Evolutionary conservation across 2,113 vertebrate genomes (phyloP).

Genomic region (Microtus ochrogaster): DNA sequence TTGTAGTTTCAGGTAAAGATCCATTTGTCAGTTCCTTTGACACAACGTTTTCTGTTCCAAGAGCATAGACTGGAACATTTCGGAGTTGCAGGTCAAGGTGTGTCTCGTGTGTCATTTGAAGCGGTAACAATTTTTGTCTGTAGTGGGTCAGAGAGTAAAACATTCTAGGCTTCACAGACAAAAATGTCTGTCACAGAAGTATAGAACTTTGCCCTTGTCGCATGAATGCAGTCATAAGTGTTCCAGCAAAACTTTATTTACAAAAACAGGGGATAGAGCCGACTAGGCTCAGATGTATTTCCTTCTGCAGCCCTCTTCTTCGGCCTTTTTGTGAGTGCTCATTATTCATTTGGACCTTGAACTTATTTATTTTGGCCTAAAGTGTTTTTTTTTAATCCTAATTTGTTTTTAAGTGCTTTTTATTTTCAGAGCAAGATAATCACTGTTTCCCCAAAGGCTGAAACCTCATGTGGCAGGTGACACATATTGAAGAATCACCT

Average conservation of each 20-base stretch:
- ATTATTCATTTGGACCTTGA: conserved; percentile 49
- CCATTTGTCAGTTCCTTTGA: neutral
- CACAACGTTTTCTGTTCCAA: conserved; percentile 17
- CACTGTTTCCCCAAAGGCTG: conserved; percentile 51
- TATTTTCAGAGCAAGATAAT: conserved; percentile 65
- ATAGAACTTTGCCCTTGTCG: conserved; percentile 16
- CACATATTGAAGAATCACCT: conserved; percentile 6
- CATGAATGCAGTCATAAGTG: neutral
- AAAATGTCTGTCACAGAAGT: neutral
- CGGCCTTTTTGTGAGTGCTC: conserved; percentile 9
- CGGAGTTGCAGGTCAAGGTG: neutral
- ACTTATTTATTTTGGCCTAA: conserved; percentile 47
- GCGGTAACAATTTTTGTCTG: neutral
- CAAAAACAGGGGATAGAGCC: neutral
- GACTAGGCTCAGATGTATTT: neutral
- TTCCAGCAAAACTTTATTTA: conserved; percentile 28
- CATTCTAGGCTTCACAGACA: neutral
- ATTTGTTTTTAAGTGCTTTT: conserved; percentile 62
- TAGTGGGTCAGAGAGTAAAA: neutral
- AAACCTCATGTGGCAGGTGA: conserved; percentile 63
- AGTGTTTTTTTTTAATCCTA: conserved; percentile 2
- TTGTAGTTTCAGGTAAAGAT: conserved; percentile 49
- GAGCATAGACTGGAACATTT: conserved; percentile 11
- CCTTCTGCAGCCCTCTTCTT: neutral
- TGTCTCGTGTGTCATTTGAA: neutral